These are phyloP conservation scores for Columba janthina DNA, from an alignment of 2,113 vertebrate species.

Conservation along the genomic window DNA sequence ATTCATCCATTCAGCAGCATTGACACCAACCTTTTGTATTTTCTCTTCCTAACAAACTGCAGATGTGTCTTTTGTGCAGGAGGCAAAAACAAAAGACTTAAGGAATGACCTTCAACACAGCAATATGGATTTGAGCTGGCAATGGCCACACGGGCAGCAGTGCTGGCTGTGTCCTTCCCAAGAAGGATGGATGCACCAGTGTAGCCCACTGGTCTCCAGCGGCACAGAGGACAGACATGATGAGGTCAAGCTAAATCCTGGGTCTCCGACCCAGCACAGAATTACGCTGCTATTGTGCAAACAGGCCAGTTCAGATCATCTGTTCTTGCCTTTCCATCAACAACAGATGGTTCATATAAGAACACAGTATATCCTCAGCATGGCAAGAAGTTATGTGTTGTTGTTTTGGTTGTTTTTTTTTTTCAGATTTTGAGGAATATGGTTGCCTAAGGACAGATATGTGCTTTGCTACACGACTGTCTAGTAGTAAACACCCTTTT, in stretches of 20 bases:
- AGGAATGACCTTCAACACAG: not conserved
- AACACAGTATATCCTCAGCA: not conserved
- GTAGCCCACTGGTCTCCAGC: not conserved
- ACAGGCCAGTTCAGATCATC: constrained; percentile 2
- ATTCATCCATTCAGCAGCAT: not conserved
- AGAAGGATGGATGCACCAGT: not conserved
- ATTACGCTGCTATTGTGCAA: not conserved
- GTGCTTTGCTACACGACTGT: not conserved
- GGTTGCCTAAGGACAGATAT: constrained; percentile 54
- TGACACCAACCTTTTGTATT: constrained; percentile 22
- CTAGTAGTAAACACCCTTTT: constrained; percentile 41
- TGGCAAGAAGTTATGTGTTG: not conserved
- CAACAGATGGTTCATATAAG: constrained; percentile 46
- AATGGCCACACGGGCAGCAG: not conserved
- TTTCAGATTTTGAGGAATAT: constrained; percentile 36
- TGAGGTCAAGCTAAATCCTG: not conserved
- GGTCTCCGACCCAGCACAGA: not conserved
- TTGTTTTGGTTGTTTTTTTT: too few species aligned
- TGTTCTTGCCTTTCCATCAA: constrained; percentile 6
- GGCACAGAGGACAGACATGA: not conserved
- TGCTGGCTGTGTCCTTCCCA: not conserved
- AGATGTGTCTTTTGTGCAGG: not conserved
- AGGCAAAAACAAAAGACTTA: not conserved
- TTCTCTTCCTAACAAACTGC: constrained; percentile 9
- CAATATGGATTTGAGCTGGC: not conserved